Evolutionary conservation across 1,140 invertebrate genomes (phyloP).

Genomic region (Sesamia nonagrioides): DNA sequence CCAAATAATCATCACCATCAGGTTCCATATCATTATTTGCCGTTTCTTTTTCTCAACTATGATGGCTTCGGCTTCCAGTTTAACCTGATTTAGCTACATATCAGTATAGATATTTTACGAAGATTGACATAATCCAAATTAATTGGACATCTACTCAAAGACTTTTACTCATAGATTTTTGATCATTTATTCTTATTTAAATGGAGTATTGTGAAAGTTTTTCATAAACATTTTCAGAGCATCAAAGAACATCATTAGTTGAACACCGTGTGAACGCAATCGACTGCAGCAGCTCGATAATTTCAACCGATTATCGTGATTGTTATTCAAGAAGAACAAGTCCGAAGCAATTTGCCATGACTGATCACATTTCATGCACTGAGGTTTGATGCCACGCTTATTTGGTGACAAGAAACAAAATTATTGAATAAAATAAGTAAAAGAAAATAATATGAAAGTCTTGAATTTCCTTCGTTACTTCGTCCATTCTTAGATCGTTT

Average conservation of each 20-base stretch:
- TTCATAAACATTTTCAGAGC: neutral
- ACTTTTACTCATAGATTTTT: too few species aligned
- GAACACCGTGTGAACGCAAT: conserved; percentile 37
- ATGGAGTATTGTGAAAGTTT: neutral
- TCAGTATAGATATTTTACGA: too few species aligned
- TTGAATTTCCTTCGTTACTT: neutral
- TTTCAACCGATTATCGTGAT: conserved; percentile 46
- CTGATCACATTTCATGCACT: conserved; percentile 56
- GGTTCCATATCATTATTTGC: too few species aligned
- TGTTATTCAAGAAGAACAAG: conserved; percentile 42
- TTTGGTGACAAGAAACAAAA: conserved; percentile 38
- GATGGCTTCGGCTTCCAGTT: too few species aligned
- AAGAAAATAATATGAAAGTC: neutral
- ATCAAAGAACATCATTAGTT: conserved; percentile 7
- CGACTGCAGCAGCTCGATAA: conserved; percentile 28
- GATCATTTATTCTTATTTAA: too few species aligned
- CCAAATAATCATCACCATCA: too few species aligned
- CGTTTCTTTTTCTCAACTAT: too few species aligned
- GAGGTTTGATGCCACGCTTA: conserved; percentile 50
- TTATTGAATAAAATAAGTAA: conserved; percentile 9
- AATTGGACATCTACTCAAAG: too few species aligned
- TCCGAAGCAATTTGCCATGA: conserved; percentile 53
- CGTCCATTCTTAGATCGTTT: neutral
- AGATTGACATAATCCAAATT: too few species aligned
- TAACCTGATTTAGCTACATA: too few species aligned